Conservation (phyloP, 2,888 invertebrate genomes). For the Bursaphelenchus okinawaensis region DNA sequence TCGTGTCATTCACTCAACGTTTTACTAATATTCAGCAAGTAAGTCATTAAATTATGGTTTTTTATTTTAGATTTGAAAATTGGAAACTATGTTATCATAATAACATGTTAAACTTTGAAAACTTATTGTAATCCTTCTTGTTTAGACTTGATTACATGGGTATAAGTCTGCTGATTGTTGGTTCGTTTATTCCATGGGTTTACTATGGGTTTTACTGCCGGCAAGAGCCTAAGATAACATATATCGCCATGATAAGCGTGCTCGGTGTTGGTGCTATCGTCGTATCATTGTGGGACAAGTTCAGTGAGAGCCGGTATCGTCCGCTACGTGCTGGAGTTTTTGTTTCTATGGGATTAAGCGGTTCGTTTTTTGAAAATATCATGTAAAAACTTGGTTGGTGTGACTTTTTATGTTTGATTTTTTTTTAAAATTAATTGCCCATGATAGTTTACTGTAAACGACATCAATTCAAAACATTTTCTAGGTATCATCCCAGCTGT, state of each 20-base stretch:
- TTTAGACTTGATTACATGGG: slow-evolving; percentile 92
- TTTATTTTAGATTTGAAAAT: no score
- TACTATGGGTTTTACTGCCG: slow-evolving; percentile 96
- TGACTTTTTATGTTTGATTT: not conserved
- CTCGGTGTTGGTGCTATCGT: slow-evolving; percentile 86
- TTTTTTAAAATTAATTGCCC: not conserved
- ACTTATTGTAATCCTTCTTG: no score
- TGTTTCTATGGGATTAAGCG: slow-evolving; percentile 59
- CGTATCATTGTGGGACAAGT: slow-evolving; percentile 94
- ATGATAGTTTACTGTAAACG: no score
- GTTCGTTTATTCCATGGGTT: slow-evolving; percentile 98
- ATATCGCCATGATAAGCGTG: slow-evolving; percentile 81
- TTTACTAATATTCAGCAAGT: slow-evolving; percentile 91
- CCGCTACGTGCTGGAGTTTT: slow-evolving; percentile 88
- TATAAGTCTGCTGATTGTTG: slow-evolving; percentile 93
- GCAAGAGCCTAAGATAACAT: slow-evolving; percentile 62
- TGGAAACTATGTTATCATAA: no score
- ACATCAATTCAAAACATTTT: not conserved
- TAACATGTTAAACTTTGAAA: no score
- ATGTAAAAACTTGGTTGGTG: no score
- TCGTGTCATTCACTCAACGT: slow-evolving; percentile 96
- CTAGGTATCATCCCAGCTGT: slow-evolving; percentile 80
- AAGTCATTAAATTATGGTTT: not conserved
- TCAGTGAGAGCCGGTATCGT: slow-evolving; percentile 83
- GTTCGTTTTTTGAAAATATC: no score